phyloP scores from a whole-genome alignment of 2,888 invertebrate genomes.

The Yponomeuta malinellus region DNA sequence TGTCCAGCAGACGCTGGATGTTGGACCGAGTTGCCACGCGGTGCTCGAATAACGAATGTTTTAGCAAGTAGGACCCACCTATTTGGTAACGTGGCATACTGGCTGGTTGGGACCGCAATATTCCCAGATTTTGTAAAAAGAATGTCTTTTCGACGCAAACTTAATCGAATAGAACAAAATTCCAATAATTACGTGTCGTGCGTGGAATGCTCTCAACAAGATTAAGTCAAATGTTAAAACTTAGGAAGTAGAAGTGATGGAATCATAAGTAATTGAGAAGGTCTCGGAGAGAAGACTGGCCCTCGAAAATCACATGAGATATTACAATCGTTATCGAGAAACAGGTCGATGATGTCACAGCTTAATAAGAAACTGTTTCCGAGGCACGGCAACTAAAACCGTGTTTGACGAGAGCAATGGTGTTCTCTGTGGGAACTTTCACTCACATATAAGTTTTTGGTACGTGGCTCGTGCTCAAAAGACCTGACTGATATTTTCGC shows the following conservation, averaged over 20 bases:
- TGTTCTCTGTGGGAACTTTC: conserved; percentile 18
- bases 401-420: not conserved
- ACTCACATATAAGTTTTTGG: conserved; percentile 15
- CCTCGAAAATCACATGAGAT: not conserved
- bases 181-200: too few species aligned
- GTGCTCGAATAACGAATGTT: not conserved
- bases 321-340: not conserved
- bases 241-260: not conserved
- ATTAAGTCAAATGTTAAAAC: not conserved
- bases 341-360: not conserved
- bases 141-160: not conserved
- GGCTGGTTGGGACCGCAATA: too few species aligned
- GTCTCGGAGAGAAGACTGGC: not conserved
- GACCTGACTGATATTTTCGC: not conserved
- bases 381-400: not conserved
- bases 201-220: too few species aligned
- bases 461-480: conserved; percentile 9
- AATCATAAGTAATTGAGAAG: not conserved
- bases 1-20: not conserved
- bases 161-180: too few species aligned
- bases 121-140: too few species aligned
- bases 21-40: not conserved
- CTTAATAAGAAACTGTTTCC: not conserved
- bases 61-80: too few species aligned
- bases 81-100: too few species aligned